These are phyloP conservation scores for Alloscopus bannaensis DNA, from an alignment of 2,888 invertebrate genomes.

Conservation along the genomic window DNA sequence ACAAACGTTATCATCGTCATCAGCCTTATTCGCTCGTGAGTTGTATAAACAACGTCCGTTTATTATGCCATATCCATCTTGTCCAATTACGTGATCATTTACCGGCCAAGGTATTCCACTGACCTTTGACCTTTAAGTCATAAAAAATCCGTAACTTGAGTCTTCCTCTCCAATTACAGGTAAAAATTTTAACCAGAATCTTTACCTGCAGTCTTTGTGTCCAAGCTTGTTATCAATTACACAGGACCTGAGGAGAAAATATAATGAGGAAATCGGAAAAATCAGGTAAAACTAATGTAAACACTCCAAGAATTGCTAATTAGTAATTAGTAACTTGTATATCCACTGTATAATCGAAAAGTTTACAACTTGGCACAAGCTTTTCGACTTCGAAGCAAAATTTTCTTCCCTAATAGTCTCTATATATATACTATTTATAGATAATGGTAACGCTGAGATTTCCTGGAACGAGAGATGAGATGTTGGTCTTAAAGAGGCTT, in stretches of 20 bases:
- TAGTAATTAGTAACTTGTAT: too few species aligned
- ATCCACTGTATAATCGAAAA: too few species aligned
- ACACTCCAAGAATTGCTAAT: background rate
- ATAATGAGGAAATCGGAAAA: background rate
- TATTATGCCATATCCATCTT: constrained; percentile 20
- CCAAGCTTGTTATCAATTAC: background rate
- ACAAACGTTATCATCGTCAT: background rate
- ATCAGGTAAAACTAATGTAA: background rate
- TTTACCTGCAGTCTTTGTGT: background rate
- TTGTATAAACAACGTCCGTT: background rate
- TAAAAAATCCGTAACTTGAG: background rate
- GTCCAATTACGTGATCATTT: constrained; percentile 57
- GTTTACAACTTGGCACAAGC: too few species aligned
- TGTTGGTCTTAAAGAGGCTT: background rate
- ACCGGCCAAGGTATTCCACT: constrained; percentile 21
- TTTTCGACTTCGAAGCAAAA: too few species aligned
- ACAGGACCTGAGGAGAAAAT: too few species aligned
- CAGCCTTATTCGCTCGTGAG: background rate
- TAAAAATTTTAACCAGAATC: background rate
- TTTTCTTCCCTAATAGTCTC: too few species aligned
- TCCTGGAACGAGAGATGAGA: background rate
- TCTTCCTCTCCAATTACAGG: background rate
- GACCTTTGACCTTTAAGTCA: constrained; percentile 34
- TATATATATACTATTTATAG: too few species aligned
- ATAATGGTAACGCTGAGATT: too few species aligned